Base-by-base conservation (phyloP, 2,888 invertebrate genomes). In the Dryadula phaetusa region DNA sequence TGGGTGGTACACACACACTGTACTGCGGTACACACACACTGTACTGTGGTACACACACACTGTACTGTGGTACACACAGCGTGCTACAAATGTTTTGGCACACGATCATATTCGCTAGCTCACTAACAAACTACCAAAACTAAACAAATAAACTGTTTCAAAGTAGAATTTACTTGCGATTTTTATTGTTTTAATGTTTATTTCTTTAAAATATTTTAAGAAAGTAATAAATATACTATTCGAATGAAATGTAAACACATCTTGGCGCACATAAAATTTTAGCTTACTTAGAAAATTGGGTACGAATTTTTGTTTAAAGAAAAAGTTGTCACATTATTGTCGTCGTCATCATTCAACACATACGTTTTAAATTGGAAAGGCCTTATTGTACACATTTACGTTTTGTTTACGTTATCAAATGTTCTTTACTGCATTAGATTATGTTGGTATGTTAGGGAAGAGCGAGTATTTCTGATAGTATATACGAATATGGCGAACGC, bases 11-110 rank as follows among this genome's bases (percentile, higher is more conserved):
- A 25, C 20, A n/a, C n/a, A n/a, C n/a, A n/a, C n/a, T n/a, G n/a
- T n/a, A n/a, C n/a, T n/a, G n/a, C n/a, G n/a, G n/a, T n/a, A n/a
- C n/a, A n/a, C n/a, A n/a, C n/a, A n/a, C n/a, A n/a, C n/a, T n/a
- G n/a, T n/a, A n/a, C n/a, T n/a, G n/a, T n/a, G n/a, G n/a, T n/a
- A n/a, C n/a, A n/a, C n/a, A n/a, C n/a, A n/a, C n/a, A n/a, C n/a
- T n/a, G n/a, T n/a, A n/a, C n/a, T n/a, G n/a, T n/a, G n/a, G n/a
- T n/a, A n/a, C n/a, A n/a, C n/a, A n/a, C n/a, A n/a, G n/a, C n/a
- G n/a, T n/a, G 56, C 58, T 58, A 40, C 47, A 22, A 64, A 40
- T 47, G 40, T 46, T 58, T 58, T 64, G 64, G 64, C 64, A 64
- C 37, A 49, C 64, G 46, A 44, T 37, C 25, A 12, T 18, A 4